A percentile compares a stretch with the other conserved stretches of the same genome.
Evolutionary conservation across 2,797 vertebrate species (phyloP).

Genomic region (Thaleichthys pacificus): DNA sequence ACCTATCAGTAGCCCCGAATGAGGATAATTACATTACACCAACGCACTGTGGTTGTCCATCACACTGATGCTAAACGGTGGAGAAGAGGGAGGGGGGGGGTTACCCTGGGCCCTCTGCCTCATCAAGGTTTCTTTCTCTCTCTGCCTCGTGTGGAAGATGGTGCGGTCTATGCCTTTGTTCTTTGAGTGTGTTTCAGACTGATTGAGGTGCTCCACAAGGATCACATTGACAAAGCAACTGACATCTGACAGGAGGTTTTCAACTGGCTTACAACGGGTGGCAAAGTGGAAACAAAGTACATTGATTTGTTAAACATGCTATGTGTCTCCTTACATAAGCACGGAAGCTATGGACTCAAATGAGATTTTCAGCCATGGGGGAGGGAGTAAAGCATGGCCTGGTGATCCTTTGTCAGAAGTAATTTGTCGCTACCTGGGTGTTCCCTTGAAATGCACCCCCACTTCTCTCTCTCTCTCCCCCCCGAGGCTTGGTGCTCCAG

Average conservation of each 20-base stretch:
- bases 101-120: background rate
- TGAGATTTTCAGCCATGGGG: conserved; percentile 31
- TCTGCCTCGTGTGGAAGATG: background rate
- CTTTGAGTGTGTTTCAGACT: too few species aligned
- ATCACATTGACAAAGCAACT: too few species aligned
- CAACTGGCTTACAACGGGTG: too few species aligned
- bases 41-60: conserved; percentile 43
- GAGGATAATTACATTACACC: conserved; percentile 45
- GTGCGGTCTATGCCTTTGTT: background rate
- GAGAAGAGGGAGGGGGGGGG: background rate
- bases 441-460: background rate
- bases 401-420: conserved; percentile 11
- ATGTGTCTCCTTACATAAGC: too few species aligned
- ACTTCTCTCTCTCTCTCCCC: too few species aligned
- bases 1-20: conserved; percentile 40
- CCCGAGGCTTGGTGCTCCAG: too few species aligned
- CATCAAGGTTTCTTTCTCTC: too few species aligned
- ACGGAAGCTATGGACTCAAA: background rate
- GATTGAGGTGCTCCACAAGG: too few species aligned
- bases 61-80: conserved; percentile 27
- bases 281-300: too few species aligned
- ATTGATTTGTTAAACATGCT: too few species aligned
- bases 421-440: conserved; percentile 25
- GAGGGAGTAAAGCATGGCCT: conserved; percentile 12
- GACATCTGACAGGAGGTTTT: too few species aligned